phyloP scores from a whole-genome alignment of 2,888 invertebrate genomes.

The Lasioglossum lativentre region DNA sequence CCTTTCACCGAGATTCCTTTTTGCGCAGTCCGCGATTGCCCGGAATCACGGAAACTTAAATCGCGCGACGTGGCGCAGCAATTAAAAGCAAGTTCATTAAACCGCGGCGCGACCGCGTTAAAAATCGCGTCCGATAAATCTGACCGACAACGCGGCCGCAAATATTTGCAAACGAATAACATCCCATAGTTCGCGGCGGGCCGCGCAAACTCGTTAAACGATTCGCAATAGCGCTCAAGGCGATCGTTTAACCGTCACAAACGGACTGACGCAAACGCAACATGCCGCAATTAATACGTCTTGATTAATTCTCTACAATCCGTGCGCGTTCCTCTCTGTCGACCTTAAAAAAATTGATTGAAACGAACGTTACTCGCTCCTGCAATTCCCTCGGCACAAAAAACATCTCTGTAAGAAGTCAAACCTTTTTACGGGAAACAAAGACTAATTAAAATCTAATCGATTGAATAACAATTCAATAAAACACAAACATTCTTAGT shows the following conservation, averaged over 20 bases:
- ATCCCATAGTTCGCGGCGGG: slow-evolving; percentile 47
- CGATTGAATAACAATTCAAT: not conserved
- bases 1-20: slow-evolving; percentile 1
- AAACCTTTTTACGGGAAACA: not conserved
- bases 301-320: slow-evolving; percentile 80
- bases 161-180: slow-evolving; percentile 56
- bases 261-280: slow-evolving; percentile 79
- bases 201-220: slow-evolving; percentile 76
- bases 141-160: slow-evolving; percentile 22
- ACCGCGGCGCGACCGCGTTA: slow-evolving; percentile 39
- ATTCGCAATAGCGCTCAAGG: slow-evolving; percentile 80
- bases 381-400: not conserved
- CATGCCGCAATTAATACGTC: slow-evolving; percentile 82
- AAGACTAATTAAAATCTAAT: not conserved
- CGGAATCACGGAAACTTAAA: not conserved
- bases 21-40: slow-evolving; percentile 40
- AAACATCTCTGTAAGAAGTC: not conserved
- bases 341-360: not conserved
- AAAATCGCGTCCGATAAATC: slow-evolving; percentile 48
- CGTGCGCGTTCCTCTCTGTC: slow-evolving; percentile 32
- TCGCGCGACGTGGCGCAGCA: slow-evolving; percentile 14
- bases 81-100: slow-evolving; percentile 56
- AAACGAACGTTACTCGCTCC: not conserved
- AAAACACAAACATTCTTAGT: not conserved
- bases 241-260: slow-evolving; percentile 66